Base-by-base conservation (phyloP, 2,888 invertebrate species). In the Ichneumoninae sp. region DNA sequence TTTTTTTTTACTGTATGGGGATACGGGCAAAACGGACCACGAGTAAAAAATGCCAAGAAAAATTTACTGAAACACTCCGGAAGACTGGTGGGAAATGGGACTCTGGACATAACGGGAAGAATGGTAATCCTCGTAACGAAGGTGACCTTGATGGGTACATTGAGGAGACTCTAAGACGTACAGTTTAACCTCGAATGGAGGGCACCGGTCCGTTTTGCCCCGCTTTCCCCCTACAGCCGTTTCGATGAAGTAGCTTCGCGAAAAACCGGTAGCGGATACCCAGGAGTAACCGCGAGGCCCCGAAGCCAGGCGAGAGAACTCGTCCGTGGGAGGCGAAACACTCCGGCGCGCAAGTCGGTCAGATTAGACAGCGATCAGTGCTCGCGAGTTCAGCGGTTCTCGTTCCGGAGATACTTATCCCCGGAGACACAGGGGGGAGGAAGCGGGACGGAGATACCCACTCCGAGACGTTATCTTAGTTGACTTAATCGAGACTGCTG, bases 341-440 rank as follows among this genome's bases (percentile, higher is more conserved):
- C 83, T 73, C 66, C 68, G 83, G 86, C 79, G 84, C 83, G 83
- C 88, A 88, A 88, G 87, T 88, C 88, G 88, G 88, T 88, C 88
- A 87, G 86, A 88, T 88, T 88, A 86, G 86, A 87, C 86, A 86
- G 85, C 83, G 81, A 82, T 50, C 70, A 68, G 82, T n/a, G 54
- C 57, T 52, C 54, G 76, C 70, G 81, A 63, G 54, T 52, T 71
- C 71, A 86, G 87, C 71, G 85, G 83, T 83, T 85, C 87, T 85
- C 87, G 83, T 81, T 81, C 82, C 33, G 40, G 16, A 66, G 69
- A 65, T 77, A 69, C 47, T 66, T 69, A 26, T 33, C 22, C n/a
- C 40, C 50, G 71, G 65, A 66, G 66, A 4, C 33, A 44, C 22
- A 47, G 71, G 40, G 68, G 54, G 50, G 68, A 60, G 71, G 44